Conservation (phyloP, 2,797 vertebrate genomes). For the Falco rusticolus region DNA sequence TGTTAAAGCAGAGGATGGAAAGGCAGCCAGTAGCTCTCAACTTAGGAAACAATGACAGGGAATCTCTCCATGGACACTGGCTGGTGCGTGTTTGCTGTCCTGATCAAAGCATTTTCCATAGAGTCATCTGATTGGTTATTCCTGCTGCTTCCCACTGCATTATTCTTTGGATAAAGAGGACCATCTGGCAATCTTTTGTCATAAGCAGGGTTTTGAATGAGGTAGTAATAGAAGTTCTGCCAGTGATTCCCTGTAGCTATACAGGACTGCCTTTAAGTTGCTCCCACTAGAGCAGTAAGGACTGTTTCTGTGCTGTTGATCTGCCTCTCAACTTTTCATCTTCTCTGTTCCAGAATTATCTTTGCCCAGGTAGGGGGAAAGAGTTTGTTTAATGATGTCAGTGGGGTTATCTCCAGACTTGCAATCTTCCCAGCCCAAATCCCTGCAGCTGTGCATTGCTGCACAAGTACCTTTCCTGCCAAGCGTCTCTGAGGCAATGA, state of each 20-base stretch:
- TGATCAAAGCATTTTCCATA: not conserved
- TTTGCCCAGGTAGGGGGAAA: not conserved
- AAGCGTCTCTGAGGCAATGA: not conserved
- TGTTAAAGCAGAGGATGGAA: not conserved
- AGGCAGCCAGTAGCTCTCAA: not conserved
- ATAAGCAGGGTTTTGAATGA: not conserved
- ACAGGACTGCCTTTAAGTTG: not conserved
- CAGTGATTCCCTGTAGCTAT: not conserved
- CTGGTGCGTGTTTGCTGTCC: not conserved
- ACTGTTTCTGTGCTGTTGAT: not conserved
- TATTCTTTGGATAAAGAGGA: slow-evolving; percentile 61
- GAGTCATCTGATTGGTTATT: not conserved
- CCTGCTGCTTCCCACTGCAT: not conserved
- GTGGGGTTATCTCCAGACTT: not conserved
- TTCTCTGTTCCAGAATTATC: not conserved
- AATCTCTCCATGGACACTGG: no score
- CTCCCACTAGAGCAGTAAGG: not conserved
- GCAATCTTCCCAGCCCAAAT: not conserved
- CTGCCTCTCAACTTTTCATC: not conserved
- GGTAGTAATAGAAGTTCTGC: not conserved
- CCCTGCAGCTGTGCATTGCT: fast-evolving
- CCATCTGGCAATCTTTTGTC: not conserved
- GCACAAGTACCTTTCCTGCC: not conserved
- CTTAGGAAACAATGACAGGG: not conserved
- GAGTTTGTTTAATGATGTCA: not conserved